A percentile compares a stretch with the other conserved stretches of the same genome.
These are phyloP conservation scores for Cryptocephalus primarius DNA, from an alignment of 2,888 invertebrate species.

Conservation along the genomic window DNA sequence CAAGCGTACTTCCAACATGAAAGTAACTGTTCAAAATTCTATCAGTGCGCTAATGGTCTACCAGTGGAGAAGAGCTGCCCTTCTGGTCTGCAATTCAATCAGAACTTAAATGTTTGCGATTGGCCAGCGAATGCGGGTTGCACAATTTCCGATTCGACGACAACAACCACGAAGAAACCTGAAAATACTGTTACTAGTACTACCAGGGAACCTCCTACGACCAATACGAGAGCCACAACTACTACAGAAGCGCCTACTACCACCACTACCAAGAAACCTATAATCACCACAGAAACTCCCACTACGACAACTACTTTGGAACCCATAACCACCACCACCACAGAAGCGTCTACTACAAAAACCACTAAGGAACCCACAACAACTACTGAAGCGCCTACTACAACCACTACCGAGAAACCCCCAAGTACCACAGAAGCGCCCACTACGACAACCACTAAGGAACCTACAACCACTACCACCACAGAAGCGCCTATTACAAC, in stretches of 20 bases:
- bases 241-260: not conserved
- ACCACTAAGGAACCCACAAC: not conserved
- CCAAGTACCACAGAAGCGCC: not conserved
- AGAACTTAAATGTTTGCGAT: constrained; percentile 5
- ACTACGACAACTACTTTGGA: not conserved
- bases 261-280: not conserved
- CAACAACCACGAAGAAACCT: not conserved
- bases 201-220: not conserved
- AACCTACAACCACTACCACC: not conserved
- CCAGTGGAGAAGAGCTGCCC: constrained; percentile 2
- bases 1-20: constrained; percentile 1
- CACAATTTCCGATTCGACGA: not conserved
- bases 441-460: not conserved
- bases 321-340: not conserved
- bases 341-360: not conserved
- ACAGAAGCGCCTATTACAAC: not conserved
- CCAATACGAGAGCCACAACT: not conserved
- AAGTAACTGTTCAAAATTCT: constrained; percentile 7
- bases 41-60: constrained; percentile 7
- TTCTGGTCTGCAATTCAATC: constrained; percentile 3
- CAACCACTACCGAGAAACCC: not conserved
- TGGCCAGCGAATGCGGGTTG: constrained; percentile 3
- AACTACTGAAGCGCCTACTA: not conserved
- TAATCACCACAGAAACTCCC: not conserved
- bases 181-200: not conserved